Percentiles rank a stretch among this genome's conserved stretches.
These are phyloP conservation scores for Octodon degus DNA, from an alignment of 2,113 vertebrate genomes.

Conservation along the genomic window DNA sequence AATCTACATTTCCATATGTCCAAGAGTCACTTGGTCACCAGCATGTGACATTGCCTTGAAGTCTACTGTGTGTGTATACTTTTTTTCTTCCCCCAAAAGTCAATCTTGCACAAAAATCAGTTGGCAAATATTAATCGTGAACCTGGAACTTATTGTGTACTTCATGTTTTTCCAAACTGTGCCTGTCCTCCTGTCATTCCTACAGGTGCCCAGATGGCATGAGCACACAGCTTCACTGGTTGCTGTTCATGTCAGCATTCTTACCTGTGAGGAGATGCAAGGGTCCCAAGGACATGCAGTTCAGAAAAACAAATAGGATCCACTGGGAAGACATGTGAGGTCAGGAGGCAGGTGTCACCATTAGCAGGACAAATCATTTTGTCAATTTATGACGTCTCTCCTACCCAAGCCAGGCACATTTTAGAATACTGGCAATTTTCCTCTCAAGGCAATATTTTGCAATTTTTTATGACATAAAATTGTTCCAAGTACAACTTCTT, in stretches of 20 bases:
- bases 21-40: not conserved
- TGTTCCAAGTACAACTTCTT: not conserved
- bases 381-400: not conserved
- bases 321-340: not conserved
- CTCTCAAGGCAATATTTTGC: conserved; percentile 25
- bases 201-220: no score
- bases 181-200: not conserved
- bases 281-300: not conserved
- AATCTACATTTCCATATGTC: not conserved
- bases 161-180: not conserved
- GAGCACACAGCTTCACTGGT: not conserved
- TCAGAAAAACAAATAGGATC: not conserved
- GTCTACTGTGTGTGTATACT: not conserved
- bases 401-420: not conserved
- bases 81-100: conserved; percentile 30
- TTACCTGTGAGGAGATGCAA: conserved; percentile 8
- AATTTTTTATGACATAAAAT: not conserved
- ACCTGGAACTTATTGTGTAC: not conserved
- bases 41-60: not conserved
- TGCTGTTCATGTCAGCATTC: not conserved
- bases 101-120: not conserved
- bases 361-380: conserved; percentile 14
- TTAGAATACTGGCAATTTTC: conserved; percentile 21
- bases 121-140: conserved; percentile 25
- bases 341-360: not conserved